phyloP scores from a whole-genome alignment of 2,797 vertebrate genomes.

The Tragopan temminckii region DNA sequence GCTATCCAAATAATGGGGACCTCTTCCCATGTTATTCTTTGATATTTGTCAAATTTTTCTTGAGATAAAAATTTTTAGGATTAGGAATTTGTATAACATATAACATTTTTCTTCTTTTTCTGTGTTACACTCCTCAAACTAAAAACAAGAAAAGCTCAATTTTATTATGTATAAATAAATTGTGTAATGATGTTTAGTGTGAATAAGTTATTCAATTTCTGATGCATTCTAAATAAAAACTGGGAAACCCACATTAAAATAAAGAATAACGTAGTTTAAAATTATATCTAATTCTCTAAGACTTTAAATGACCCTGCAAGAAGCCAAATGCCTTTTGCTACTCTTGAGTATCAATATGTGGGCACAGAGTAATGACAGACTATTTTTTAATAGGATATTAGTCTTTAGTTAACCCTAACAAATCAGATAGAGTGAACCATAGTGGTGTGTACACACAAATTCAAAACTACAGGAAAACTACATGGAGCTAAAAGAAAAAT shows the following conservation, averaged over 20 bases:
- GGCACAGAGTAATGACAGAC: background rate
- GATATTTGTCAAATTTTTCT: background rate
- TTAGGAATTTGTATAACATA: background rate
- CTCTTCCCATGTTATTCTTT: background rate
- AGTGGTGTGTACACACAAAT: background rate
- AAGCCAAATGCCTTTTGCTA: background rate
- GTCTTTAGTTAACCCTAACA: constrained; percentile 1
- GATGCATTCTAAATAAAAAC: background rate
- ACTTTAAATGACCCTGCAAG: background rate
- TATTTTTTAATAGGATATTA: constrained; percentile 7
- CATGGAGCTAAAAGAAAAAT: background rate
- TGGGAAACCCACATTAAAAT: background rate
- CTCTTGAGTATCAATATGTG: background rate
- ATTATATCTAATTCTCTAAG: background rate
- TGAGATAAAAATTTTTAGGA: background rate
- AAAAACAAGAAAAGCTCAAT: background rate
- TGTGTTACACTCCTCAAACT: background rate
- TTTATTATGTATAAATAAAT: background rate
- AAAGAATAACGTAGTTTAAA: background rate
- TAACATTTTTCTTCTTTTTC: background rate
- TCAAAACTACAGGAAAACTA: background rate
- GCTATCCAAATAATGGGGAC: background rate
- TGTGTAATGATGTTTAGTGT: fast-evolving
- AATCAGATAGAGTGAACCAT: background rate
- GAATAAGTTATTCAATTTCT: background rate